phyloP scores from a whole-genome alignment of 2,888 invertebrate species.

The Caenorhabditis doughertyi region DNA sequence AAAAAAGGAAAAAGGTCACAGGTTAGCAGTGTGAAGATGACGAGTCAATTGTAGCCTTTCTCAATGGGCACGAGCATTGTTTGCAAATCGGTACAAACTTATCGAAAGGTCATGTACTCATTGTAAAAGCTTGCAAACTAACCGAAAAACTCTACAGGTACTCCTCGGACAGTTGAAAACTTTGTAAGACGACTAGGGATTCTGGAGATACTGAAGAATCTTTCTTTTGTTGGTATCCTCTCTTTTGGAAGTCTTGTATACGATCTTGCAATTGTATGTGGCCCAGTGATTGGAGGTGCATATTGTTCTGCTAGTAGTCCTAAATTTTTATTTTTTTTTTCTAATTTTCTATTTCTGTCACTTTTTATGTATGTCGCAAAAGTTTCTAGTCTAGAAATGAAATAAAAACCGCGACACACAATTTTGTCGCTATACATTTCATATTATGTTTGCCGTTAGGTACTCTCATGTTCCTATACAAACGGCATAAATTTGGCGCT shows the following conservation, averaged over 20 bases:
- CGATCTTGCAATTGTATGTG: constrained; percentile 52
- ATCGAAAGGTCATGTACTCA: constrained; percentile 46
- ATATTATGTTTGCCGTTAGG: constrained; percentile 42
- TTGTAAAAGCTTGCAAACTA: constrained; percentile 28
- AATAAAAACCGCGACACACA: not conserved
- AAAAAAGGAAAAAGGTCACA: constrained; percentile 6
- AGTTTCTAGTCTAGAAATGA: constrained; percentile 25
- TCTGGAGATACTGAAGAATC: constrained; percentile 56
- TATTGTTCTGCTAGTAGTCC: constrained; percentile 39
- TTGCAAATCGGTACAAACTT: constrained; percentile 46
- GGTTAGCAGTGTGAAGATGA: constrained; percentile 37
- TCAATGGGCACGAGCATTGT: constrained; percentile 48
- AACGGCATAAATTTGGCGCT: not conserved
- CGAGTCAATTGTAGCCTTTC: constrained; percentile 42
- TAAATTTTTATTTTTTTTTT: constrained; percentile 1
- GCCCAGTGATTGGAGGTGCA: constrained; percentile 20
- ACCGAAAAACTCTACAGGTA: constrained; percentile 52
- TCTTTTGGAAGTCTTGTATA: constrained; percentile 46
- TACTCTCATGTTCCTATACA: constrained; percentile 31
- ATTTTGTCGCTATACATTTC: constrained; percentile 31
- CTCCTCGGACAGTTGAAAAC: constrained; percentile 45
- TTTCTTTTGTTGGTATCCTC: constrained; percentile 35
- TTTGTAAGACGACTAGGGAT: constrained; percentile 54
- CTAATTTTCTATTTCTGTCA: not conserved
- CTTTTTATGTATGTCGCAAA: not conserved